These are phyloP conservation scores for Dyspetes luteomarginatus DNA, from an alignment of 2,888 invertebrate genomes.

Conservation along the genomic window DNA sequence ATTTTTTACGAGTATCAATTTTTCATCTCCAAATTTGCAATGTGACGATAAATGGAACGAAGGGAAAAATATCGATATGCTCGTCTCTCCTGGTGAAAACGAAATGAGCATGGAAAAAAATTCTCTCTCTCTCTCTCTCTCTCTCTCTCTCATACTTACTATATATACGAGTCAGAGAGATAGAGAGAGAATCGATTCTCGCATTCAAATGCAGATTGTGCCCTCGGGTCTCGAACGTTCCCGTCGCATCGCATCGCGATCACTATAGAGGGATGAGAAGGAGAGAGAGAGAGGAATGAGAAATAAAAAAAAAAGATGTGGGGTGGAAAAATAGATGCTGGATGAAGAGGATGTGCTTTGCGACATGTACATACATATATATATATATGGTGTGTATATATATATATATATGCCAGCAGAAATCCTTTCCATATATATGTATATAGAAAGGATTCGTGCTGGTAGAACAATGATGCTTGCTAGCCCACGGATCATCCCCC, in stretches of 20 bases:
- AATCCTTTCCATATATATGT: conserved; percentile 2
- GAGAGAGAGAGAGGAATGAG: conserved; percentile 2
- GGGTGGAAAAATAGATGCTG: conserved; percentile 8
- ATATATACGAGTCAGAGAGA: background rate
- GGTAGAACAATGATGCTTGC: conserved; percentile 57
- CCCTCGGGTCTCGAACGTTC: conserved; percentile 29
- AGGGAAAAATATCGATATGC: conserved; percentile 36
- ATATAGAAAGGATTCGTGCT: conserved; percentile 35
- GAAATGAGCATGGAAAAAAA: background rate
- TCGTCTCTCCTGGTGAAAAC: conserved; percentile 7
- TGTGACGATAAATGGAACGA: background rate
- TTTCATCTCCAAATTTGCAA: background rate
- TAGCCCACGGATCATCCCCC: conserved; percentile 44
- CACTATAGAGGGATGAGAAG: background rate
- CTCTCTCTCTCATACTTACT: too few species aligned
- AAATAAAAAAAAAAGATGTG: background rate
- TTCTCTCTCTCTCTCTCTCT: too few species aligned
- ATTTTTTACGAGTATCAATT: too few species aligned
- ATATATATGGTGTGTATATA: too few species aligned
- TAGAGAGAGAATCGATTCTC: conserved; percentile 30
- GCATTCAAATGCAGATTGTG: conserved; percentile 50
- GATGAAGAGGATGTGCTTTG: too few species aligned
- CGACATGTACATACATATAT: too few species aligned
- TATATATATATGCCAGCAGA: too few species aligned
- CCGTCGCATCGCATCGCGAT: conserved; percentile 10